Conservation (phyloP, 2,888 invertebrate species). For the Epistrophe eligans region DNA sequence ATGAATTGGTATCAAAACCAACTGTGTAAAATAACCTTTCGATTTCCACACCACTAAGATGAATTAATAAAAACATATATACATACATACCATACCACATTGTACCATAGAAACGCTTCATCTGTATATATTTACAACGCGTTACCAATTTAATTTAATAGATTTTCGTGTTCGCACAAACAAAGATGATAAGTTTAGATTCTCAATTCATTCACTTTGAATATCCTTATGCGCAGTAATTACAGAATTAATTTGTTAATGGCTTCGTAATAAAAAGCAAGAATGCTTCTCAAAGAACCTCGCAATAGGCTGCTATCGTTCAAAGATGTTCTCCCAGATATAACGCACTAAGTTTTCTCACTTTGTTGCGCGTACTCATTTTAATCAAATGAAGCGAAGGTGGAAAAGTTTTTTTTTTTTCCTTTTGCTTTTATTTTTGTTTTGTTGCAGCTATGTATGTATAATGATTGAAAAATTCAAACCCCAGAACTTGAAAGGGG, state of each 20-base stretch:
- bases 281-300: constrained; percentile 44
- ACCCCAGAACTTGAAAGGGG: constrained; percentile 11
- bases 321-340: constrained; percentile 49
- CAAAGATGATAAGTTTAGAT: constrained; percentile 22
- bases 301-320: constrained; percentile 21
- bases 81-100: too few relatives aligned
- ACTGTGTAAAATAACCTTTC: too few relatives aligned
- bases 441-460: not conserved
- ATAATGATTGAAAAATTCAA: constrained; percentile 36
- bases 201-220: constrained; percentile 41
- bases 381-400: constrained; percentile 53
- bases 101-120: not conserved
- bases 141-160: constrained; percentile 51
- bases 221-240: constrained; percentile 52
- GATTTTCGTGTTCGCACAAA: constrained; percentile 20
- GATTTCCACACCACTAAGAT: too few relatives aligned
- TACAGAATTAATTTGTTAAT: constrained; percentile 71
- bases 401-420: constrained; percentile 13
- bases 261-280: constrained; percentile 51
- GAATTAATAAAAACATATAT: too few relatives aligned
- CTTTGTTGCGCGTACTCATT: constrained; percentile 40
- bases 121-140: not conserved
- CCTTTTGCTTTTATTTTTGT: constrained; percentile 11
- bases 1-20: too few relatives aligned
- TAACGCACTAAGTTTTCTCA: constrained; percentile 65